Base-by-base conservation (phyloP, 2,113 vertebrate species). In the Cyanistes caeruleus region DNA sequence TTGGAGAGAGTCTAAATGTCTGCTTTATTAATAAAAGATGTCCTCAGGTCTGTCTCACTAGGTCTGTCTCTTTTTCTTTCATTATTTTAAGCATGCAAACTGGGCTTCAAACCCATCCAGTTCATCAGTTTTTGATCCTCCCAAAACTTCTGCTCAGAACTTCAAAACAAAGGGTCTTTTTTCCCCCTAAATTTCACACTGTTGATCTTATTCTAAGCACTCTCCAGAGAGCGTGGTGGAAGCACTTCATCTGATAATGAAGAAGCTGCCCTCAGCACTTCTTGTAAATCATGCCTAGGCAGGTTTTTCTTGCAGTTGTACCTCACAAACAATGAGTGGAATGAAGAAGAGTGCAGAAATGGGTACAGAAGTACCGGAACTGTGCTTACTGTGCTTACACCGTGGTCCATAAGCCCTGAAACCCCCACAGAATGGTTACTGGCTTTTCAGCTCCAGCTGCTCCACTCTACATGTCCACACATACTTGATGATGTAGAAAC, bases 191-290 rank as follows among this genome's bases (percentile, higher is more conserved):
- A 83, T 39, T 85, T 85, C 64, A 55, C 30, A 30, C 48, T 30
- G 12, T 30, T 49, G 9, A 87, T 52, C 33, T 70, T 87, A 59
- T 5, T 70, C 41, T 70, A 63, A 70, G 68, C 43, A 44, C 17
- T 70, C 33, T 80, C 15, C 43, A 88, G 63, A 59, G 63, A 75
- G 52, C 30, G 41, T 67, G 28, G 27, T 51, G 30, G 52, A 88
- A 86, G 64, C 22, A 80, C 48, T 39, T 44, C 35, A 59, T 48
- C 78, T 80, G 87, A 80, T 90, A 87, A 76, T 17, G 56, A 80
- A 85, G 51, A 21, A 59, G 27, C 75, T 90, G 56, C 64, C 52
- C 92, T 80, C 55, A 95, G 82, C 85, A 86, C 35, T 85, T 85
- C 70, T 48, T 14, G 33, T 15, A 15, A 19, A 70, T 43, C 87